Evolutionary conservation across 53 echinoderm and acorn worm species (phyloP).

Genomic region (Apostichopus leukothele): DNA sequence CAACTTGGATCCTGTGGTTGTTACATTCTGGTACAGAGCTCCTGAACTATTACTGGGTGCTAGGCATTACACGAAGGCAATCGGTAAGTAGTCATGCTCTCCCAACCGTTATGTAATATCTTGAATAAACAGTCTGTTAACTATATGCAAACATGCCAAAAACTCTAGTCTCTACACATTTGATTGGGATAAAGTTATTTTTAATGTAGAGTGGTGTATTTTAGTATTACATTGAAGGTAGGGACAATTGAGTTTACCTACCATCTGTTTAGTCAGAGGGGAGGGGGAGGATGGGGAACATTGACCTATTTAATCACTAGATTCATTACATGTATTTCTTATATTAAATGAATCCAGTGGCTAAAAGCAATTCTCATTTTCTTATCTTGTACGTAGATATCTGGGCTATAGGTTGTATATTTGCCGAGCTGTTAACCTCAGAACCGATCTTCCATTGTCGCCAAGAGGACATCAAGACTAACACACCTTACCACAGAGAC

Average conservation of each 20-base stretch:
- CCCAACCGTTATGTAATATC: too few species aligned
- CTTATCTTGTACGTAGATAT: slow-evolving; percentile 64
- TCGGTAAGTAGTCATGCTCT: slow-evolving; percentile 56
- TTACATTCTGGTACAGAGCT: slow-evolving; percentile 98
- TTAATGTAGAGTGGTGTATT: too few species aligned
- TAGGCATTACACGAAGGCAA: slow-evolving; percentile 96
- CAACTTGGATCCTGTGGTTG: slow-evolving; percentile 95
- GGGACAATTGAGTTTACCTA: too few species aligned
- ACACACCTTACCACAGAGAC: slow-evolving; percentile 97
- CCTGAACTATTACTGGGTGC: slow-evolving; percentile 91
- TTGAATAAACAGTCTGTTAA: too few species aligned
- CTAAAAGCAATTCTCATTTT: neutral
- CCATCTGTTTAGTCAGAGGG: too few species aligned
- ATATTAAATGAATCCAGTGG: too few species aligned
- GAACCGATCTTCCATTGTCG: slow-evolving; percentile 99
- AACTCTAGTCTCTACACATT: too few species aligned
- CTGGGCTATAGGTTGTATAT: slow-evolving; percentile 99
- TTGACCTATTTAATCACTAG: neutral
- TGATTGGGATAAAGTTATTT: too few species aligned
- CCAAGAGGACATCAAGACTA: slow-evolving; percentile 98
- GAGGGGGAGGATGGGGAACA: neutral
- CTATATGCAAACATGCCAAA: too few species aligned
- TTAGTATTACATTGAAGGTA: too few species aligned
- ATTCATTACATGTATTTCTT: too few species aligned
- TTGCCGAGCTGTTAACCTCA: slow-evolving; percentile 95